Percentiles rank a stretch among this genome's conserved stretches.
Conservation (phyloP, 2,888 invertebrate genomes). For the Marronus borbonicus region DNA sequence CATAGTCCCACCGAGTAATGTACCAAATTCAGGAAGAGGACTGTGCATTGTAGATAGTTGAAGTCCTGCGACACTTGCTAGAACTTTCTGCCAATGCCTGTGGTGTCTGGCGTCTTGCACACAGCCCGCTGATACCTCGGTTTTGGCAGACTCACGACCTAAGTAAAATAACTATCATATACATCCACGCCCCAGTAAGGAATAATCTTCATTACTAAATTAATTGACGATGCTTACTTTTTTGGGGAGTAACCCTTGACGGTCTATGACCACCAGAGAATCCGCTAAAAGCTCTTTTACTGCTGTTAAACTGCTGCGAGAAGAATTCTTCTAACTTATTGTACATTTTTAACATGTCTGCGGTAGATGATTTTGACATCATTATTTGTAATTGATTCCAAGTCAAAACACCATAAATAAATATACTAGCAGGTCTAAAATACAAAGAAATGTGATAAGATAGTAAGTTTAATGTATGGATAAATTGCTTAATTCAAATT, state of each 20-base stretch:
- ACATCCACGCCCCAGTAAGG: too few species aligned
- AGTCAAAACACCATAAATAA: conserved; percentile 91
- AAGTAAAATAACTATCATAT: not conserved
- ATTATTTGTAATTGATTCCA: conserved; percentile 98
- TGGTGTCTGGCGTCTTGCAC: conserved; percentile 82
- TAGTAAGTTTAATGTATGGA: too few species aligned
- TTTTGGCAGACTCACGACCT: conserved; percentile 56
- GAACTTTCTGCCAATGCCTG: conserved; percentile 94
- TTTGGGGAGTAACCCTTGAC: conserved; percentile 64
- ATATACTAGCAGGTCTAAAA: conserved; percentile 87
- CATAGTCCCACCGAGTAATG: conserved; percentile 90
- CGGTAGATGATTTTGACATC: conserved; percentile 97
- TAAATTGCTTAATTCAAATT: too few species aligned
- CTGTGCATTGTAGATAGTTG: conserved; percentile 82
- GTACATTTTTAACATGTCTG: conserved; percentile 97
- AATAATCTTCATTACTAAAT: not conserved
- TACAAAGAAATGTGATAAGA: conserved; percentile 37
- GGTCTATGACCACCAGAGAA: conserved; percentile 64
- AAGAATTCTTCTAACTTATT: conserved; percentile 98
- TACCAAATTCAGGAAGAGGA: conserved; percentile 81
- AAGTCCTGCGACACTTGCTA: conserved; percentile 86
- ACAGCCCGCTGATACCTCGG: conserved; percentile 32
- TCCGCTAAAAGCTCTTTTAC: conserved; percentile 86
- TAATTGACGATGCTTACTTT: conserved; percentile 58
- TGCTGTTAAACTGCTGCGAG: conserved; percentile 96